A percentile compares a stretch with the other conserved stretches of the same genome.
Evolutionary conservation across 2,113 vertebrate genomes (phyloP).

Genomic region (Oreocharis arfaki): DNA sequence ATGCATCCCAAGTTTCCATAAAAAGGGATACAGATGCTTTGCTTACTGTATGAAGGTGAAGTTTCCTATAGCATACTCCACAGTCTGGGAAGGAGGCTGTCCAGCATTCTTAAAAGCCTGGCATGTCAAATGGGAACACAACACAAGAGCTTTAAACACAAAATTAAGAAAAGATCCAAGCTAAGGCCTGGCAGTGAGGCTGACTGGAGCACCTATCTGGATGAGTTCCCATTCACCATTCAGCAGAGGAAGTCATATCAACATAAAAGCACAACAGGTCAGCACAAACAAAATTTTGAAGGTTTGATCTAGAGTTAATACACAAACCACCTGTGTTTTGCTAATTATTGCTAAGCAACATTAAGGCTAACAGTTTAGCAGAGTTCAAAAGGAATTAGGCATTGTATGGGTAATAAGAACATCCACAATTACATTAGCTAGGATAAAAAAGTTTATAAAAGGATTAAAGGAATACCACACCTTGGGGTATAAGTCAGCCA

Average conservation of each 20-base stretch:
- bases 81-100: background rate
- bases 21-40: background rate
- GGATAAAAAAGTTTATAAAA: conserved; percentile 21
- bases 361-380: background rate
- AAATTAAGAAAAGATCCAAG: background rate
- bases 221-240: background rate
- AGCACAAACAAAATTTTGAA: background rate
- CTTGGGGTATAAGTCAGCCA: background rate
- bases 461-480: conserved; percentile 23
- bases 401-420: background rate
- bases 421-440: conserved; percentile 17
- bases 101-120: background rate
- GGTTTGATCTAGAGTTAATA: background rate
- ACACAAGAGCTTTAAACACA: background rate
- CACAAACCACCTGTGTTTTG: background rate
- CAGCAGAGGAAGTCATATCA: background rate
- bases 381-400: background rate
- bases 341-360: background rate
- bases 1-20: background rate
- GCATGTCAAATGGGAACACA: background rate
- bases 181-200: background rate
- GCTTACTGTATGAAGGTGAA: background rate
- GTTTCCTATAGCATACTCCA: background rate
- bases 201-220: fast-evolving
- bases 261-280: background rate